Conservation (phyloP, 2,888 invertebrate genomes). For the Hydropsyche betteni region DNA sequence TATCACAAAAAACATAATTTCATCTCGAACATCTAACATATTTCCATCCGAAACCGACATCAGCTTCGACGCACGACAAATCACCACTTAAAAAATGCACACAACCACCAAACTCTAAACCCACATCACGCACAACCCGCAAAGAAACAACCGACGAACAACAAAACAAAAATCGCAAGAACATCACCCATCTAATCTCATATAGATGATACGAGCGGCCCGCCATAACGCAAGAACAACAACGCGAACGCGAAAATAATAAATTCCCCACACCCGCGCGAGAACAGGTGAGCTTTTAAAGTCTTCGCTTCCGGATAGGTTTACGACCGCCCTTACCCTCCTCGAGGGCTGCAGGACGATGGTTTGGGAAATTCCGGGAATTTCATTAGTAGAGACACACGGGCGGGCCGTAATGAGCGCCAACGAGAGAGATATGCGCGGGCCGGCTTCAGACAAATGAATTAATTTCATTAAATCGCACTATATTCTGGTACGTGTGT, state of each 20-base stretch:
- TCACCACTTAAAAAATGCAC: too few species aligned
- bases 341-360: constrained; percentile 19
- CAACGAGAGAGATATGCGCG: constrained; percentile 24
- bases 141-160: neutral
- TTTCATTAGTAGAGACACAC: constrained; percentile 47
- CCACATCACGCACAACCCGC: too few species aligned
- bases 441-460: constrained; percentile 35
- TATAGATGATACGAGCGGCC: constrained; percentile 5
- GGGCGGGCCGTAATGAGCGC: constrained; percentile 35
- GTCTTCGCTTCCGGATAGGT: constrained; percentile 37
- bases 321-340: constrained; percentile 12
- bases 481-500: neutral
- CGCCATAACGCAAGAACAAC: neutral
- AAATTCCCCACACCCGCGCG: neutral
- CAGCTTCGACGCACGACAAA: too few species aligned
- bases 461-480: constrained; percentile 38
- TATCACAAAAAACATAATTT: too few species aligned
- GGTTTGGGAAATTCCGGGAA: constrained; percentile 45
- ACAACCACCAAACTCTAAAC: too few species aligned
- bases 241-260: constrained; percentile 17
- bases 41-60: too few species aligned
- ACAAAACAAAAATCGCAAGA: neutral
- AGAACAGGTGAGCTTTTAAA: constrained; percentile 31
- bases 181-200: constrained; percentile 11
- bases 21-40: too few species aligned